phyloP scores from a whole-genome alignment of 2,797 vertebrate genomes.

The Syncerus caffer region DNA sequence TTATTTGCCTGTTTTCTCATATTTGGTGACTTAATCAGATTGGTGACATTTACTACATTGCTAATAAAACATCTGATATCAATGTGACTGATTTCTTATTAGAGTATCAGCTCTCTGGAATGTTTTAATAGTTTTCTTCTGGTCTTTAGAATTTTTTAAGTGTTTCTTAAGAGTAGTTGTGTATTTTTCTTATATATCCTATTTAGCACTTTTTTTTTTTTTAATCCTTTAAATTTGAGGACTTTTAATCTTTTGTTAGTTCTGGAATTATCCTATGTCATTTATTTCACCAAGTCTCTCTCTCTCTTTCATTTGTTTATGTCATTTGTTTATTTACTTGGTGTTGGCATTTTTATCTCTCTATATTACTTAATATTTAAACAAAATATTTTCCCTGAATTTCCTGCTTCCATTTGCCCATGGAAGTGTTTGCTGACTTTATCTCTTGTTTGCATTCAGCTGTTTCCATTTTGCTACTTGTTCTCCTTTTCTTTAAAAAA shows the following conservation, averaged over 20 bases:
- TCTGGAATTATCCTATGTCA: neutral
- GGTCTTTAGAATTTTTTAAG: neutral
- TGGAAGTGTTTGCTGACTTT: neutral
- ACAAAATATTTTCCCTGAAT: neutral
- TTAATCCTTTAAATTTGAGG: neutral
- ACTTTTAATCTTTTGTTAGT: neutral
- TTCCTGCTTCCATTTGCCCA: neutral
- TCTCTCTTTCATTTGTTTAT: neutral
- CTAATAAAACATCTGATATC: neutral
- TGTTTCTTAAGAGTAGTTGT: neutral
- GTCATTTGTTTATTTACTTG: neutral
- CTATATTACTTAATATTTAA: neutral
- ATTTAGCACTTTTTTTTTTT: neutral
- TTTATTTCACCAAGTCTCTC: neutral
- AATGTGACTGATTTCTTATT: neutral
- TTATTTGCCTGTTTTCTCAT: neutral
- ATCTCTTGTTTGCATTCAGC: neutral
- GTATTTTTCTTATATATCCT: neutral
- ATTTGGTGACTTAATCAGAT: neutral
- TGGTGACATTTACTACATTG: neutral
- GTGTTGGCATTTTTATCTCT: neutral
- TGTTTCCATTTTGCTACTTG: neutral
- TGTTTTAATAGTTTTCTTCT: neutral
- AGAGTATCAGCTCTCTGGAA: neutral
- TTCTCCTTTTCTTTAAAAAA: neutral